phyloP scores from a whole-genome alignment of 2,888 invertebrate genomes.

The Drosophila subsilvestris region DNA sequence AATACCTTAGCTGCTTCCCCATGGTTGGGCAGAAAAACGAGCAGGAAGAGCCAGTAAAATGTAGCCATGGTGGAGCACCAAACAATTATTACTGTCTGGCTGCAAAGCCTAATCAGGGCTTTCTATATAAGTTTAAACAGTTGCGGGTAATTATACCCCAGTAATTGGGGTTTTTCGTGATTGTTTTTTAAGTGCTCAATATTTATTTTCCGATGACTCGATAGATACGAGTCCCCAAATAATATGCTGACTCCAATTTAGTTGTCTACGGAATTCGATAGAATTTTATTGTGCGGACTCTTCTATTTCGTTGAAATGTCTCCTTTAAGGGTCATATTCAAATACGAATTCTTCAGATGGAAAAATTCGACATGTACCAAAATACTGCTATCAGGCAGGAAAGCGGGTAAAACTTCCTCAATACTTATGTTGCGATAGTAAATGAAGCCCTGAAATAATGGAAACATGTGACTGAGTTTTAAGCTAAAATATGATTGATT shows the following conservation, averaged over 20 bases:
- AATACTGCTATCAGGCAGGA: no score
- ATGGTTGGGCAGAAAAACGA: conserved; percentile 9
- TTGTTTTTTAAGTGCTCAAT: conserved; percentile 41
- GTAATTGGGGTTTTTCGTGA: conserved; percentile 33
- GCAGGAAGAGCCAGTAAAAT: conserved; percentile 17
- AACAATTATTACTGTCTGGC: conserved; percentile 22
- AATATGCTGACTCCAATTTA: not conserved
- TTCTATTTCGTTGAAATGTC: conserved; percentile 14
- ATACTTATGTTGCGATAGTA: no score
- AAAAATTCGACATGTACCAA: conserved; percentile 5
- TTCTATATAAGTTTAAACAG: conserved; percentile 12
- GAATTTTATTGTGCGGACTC: no score
- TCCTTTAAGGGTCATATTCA: conserved; percentile 32
- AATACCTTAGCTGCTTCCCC: conserved; percentile 29
- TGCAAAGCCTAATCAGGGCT: not conserved
- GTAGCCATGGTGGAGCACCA: conserved; percentile 20
- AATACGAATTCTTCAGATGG: conserved; percentile 22
- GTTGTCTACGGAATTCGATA: not conserved
- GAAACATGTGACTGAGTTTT: no score
- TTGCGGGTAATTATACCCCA: not conserved
- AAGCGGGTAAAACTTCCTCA: no score
- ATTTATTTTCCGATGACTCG: conserved; percentile 1
- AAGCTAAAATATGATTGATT: not conserved
- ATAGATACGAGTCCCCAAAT: not conserved
- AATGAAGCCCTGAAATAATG: no score